Conservation (phyloP, 2,888 invertebrate species). For the Trachelus iudaicus region DNA sequence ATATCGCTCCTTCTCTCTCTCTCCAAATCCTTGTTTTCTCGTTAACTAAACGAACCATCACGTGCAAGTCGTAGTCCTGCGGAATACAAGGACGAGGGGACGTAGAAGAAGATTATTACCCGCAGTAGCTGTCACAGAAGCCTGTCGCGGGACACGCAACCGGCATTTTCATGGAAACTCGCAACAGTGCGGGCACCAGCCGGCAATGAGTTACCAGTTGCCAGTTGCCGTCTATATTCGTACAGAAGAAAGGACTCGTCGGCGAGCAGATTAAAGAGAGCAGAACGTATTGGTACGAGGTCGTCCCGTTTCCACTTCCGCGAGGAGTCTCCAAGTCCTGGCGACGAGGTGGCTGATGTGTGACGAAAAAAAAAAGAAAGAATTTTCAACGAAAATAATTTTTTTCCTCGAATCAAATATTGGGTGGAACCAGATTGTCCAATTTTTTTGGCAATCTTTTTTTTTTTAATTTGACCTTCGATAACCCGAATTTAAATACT, state of each 20-base stretch:
- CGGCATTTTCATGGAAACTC: constrained; percentile 44
- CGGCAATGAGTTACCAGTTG: not conserved
- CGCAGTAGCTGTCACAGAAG: constrained; percentile 36
- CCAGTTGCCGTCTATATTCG: not conserved
- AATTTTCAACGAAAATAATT: too few species aligned
- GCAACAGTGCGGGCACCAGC: not conserved
- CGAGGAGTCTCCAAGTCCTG: not conserved
- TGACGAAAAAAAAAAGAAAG: too few species aligned
- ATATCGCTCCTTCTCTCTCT: not conserved
- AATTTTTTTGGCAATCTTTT: not conserved
- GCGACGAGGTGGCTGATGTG: not conserved
- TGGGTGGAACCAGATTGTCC: not conserved
- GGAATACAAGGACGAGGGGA: constrained; percentile 21
- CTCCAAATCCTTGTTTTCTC: not conserved
- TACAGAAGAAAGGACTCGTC: constrained; percentile 16
- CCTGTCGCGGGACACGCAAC: constrained; percentile 45
- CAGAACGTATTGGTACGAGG: constrained; percentile 25
- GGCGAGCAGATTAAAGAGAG: constrained; percentile 41
- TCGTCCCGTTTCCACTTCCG: not conserved
- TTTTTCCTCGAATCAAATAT: not conserved
- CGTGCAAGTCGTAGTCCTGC: not conserved
- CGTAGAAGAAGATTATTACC: constrained; percentile 46
- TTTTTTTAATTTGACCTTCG: not conserved
- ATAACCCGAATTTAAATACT: not conserved
- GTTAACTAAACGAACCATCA: constrained; percentile 2